Evolutionary conservation across 2,888 invertebrate species (phyloP).

Genomic region (Neoascia interrupta): DNA sequence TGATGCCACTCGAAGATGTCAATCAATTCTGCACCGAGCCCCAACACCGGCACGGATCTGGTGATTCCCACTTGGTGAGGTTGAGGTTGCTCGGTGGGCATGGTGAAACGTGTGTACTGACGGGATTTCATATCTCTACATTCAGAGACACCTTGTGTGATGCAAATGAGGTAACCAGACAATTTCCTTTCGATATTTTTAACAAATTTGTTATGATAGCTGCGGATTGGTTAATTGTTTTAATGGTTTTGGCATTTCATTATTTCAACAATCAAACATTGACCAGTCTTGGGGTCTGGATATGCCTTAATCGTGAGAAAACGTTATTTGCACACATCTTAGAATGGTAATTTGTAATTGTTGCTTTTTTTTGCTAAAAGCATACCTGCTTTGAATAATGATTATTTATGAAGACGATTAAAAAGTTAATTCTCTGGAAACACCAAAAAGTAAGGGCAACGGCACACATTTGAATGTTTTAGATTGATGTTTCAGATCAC

Average conservation of each 20-base stretch:
- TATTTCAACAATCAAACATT: conserved; percentile 25
- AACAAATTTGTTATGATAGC: conserved; percentile 65
- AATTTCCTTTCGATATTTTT: conserved; percentile 49
- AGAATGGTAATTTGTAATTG: conserved; percentile 44
- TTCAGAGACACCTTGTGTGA: conserved; percentile 6
- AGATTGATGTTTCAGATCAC: too few species aligned
- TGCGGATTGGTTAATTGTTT: conserved; percentile 68
- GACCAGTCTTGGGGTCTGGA: conserved; percentile 5
- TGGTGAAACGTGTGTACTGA: conserved; percentile 11
- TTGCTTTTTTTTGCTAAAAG: too few species aligned
- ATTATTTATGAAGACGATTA: too few species aligned
- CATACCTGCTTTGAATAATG: too few species aligned
- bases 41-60: conserved; percentile 1
- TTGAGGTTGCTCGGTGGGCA: too few species aligned
- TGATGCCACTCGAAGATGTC: conserved; percentile 67
- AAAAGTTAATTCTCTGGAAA: too few species aligned
- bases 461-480: too few species aligned
- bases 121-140: not conserved
- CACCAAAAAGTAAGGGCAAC: too few species aligned
- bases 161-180: conserved; percentile 62
- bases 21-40: conserved; percentile 59
- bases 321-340: conserved; percentile 51
- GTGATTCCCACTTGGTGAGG: conserved; percentile 21
- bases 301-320: conserved; percentile 38
- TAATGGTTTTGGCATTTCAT: conserved; percentile 47